phyloP scores from a whole-genome alignment of 2,797 vertebrate species.

The Astyanax mexicanus region DNA sequence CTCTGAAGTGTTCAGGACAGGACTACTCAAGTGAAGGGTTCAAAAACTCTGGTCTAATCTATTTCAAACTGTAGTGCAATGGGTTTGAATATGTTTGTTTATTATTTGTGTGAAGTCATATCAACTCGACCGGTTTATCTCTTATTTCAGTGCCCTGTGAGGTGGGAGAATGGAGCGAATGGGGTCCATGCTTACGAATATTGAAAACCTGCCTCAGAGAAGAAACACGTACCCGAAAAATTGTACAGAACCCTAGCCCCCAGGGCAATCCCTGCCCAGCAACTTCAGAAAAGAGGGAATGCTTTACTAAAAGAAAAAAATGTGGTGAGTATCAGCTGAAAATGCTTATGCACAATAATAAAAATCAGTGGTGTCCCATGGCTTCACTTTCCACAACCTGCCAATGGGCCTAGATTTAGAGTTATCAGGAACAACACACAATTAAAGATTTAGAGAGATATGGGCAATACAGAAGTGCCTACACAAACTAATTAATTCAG shows the following conservation, averaged over 20 bases:
- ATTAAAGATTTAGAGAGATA: too few relatives aligned
- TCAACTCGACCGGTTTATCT: slow-evolving; percentile 8
- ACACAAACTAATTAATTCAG: too few relatives aligned
- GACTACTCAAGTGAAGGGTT: too few relatives aligned
- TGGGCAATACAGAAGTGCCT: too few relatives aligned
- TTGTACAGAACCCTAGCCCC: slow-evolving; percentile 86
- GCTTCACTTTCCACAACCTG: too few relatives aligned
- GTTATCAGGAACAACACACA: too few relatives aligned
- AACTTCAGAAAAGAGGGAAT: slow-evolving; percentile 89
- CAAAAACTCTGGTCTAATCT: neutral
- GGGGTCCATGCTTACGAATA: slow-evolving; percentile 89
- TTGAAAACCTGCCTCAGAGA: slow-evolving; percentile 92
- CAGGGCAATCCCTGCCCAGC: slow-evolving; percentile 87
- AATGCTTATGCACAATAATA: too few relatives aligned
- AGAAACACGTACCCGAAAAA: slow-evolving; percentile 89
- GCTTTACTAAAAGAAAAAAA: slow-evolving; percentile 89
- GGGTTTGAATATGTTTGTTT: slow-evolving; percentile 5
- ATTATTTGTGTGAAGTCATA: neutral
- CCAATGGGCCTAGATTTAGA: too few relatives aligned
- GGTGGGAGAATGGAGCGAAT: slow-evolving; percentile 90
- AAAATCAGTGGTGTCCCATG: too few relatives aligned
- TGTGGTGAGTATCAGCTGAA: slow-evolving; percentile 82
- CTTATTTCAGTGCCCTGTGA: slow-evolving; percentile 89
- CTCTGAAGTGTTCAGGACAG: too few relatives aligned
- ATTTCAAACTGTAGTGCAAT: neutral